A percentile compares a stretch with the other conserved stretches of the same genome.
phyloP scores from a whole-genome alignment of 2,113 vertebrate genomes.

The Corynorhinus townsendii region DNA sequence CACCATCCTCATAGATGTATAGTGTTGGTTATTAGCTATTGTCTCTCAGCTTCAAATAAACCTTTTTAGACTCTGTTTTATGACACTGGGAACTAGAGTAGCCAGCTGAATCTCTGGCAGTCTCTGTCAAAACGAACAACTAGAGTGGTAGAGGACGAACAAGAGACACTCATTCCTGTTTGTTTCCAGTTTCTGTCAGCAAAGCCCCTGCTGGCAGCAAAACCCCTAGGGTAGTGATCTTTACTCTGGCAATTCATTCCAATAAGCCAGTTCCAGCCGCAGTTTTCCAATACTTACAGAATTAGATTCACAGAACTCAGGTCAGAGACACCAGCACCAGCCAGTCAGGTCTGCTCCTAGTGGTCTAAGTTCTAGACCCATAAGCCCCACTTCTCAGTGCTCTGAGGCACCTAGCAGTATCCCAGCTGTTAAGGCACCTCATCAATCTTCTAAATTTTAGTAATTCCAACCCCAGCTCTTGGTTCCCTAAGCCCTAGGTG shows the following conservation, averaged over 20 bases:
- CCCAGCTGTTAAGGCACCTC: neutral
- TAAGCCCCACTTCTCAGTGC: neutral
- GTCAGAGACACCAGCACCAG: neutral
- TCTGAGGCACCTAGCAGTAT: neutral
- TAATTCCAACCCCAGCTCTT: neutral
- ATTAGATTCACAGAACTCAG: neutral
- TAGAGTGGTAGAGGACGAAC: neutral
- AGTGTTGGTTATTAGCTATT: neutral
- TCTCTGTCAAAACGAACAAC: neutral
- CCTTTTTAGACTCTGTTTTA: neutral
- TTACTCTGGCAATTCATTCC: neutral
- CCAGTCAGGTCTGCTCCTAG: neutral
- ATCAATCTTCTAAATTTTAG: neutral
- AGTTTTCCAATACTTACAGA: neutral
- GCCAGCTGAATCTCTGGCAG: neutral
- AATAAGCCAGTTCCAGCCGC: neutral
- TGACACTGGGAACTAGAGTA: neutral
- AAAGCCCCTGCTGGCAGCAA: neutral
- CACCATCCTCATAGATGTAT: neutral
- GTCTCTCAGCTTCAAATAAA: neutral
- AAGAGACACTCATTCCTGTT: neutral
- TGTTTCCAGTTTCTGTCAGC: neutral
- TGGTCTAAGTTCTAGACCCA: neutral
- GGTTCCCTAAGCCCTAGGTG: neutral
- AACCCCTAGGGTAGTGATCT: neutral